Percentiles rank a stretch among this genome's conserved stretches.
phyloP scores from a whole-genome alignment of 2,797 vertebrate species.

The Diplodus puntazzo region DNA sequence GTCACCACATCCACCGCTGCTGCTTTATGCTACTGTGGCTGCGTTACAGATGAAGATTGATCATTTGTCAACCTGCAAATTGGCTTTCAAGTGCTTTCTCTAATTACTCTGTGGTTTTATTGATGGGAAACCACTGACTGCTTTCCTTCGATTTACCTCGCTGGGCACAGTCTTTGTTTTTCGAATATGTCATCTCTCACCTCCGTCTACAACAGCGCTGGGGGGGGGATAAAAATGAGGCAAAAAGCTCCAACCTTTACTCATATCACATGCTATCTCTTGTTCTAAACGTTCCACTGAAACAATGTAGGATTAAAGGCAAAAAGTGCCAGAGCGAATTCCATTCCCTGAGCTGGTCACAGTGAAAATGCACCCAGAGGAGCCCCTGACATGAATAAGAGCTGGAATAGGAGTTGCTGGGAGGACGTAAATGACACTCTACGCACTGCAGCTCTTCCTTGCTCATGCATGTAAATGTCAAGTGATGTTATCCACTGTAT shows the following conservation, averaged over 20 bases:
- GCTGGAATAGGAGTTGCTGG: slow-evolving; percentile 43
- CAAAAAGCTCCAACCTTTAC: slow-evolving; percentile 35
- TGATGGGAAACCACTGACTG: slow-evolving; percentile 81
- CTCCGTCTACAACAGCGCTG: slow-evolving; percentile 41
- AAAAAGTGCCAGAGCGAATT: slow-evolving; percentile 60
- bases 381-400: slow-evolving; percentile 65
- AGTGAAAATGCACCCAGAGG: slow-evolving; percentile 68
- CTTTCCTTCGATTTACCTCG: slow-evolving; percentile 74
- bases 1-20: slow-evolving; percentile 70
- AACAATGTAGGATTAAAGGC: slow-evolving; percentile 63
- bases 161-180: slow-evolving; percentile 64
- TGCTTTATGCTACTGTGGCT: slow-evolving; percentile 68
- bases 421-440: slow-evolving; percentile 77
- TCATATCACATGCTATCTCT: slow-evolving; percentile 46
- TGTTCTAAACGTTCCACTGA: slow-evolving; percentile 36
- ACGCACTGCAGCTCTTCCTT: slow-evolving; percentile 53
- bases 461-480: slow-evolving; percentile 83
- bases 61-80: slow-evolving; percentile 85
- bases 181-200: slow-evolving; percentile 53
- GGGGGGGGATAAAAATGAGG: slow-evolving; percentile 29
- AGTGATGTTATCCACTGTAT: slow-evolving; percentile 73
- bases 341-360: slow-evolving; percentile 53
- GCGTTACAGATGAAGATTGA: slow-evolving; percentile 83
- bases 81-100: slow-evolving; percentile 84
- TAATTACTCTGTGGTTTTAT: slow-evolving; percentile 84